Evolutionary conservation across 2,888 invertebrate species (phyloP).

Genomic region (Choristoneura rosaceana): DNA sequence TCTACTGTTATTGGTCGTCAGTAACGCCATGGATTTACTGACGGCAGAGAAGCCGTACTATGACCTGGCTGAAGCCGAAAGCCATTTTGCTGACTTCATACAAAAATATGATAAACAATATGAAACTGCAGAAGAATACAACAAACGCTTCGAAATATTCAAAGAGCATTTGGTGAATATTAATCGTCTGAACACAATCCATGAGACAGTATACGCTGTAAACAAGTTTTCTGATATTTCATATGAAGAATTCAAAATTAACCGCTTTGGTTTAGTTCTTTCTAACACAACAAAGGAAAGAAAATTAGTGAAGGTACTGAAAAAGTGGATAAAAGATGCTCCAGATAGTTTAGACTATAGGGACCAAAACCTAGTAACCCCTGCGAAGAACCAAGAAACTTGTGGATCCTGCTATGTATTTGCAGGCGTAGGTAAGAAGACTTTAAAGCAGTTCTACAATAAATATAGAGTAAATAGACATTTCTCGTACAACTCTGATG

Average conservation of each 20-base stretch:
- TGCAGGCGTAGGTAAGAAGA: too few species aligned
- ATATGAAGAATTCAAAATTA: background rate
- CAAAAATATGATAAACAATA: conserved; percentile 11
- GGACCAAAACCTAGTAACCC: background rate
- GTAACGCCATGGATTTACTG: background rate
- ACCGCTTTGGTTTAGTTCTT: background rate
- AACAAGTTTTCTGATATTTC: conserved; percentile 11
- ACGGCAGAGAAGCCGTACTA: conserved; percentile 6
- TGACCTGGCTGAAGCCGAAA: conserved; percentile 6
- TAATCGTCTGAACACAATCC: conserved; percentile 4
- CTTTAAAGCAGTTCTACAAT: too few species aligned
- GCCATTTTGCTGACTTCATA: background rate
- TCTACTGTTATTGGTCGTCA: background rate
- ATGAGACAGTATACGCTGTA: background rate
- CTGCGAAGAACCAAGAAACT: background rate
- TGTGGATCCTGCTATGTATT: background rate
- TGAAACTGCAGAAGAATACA: background rate
- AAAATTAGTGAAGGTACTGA: background rate
- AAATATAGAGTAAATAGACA: too few species aligned
- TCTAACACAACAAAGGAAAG: background rate
- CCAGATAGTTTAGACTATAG: background rate
- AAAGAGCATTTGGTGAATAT: conserved; percentile 4
- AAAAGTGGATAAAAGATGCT: background rate
- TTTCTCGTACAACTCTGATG: too few species aligned
- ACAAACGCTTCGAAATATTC: conserved; percentile 8